Evolutionary conservation across 2,797 vertebrate species (phyloP).

Genomic region (Hippopotamyrus pictus): DNA sequence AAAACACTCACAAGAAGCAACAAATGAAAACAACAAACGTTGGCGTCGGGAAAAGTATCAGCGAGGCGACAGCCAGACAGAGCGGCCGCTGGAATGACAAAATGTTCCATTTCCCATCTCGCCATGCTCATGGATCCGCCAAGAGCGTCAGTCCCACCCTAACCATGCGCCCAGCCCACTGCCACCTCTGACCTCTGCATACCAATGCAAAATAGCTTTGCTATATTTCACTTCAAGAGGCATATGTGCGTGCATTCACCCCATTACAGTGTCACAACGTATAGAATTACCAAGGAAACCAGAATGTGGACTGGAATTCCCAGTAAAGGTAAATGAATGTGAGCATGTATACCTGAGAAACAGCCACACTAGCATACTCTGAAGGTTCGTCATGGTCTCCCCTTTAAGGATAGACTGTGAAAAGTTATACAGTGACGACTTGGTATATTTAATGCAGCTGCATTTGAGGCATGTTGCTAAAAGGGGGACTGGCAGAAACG

Average conservation of each 20-base stretch:
- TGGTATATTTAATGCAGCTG: not conserved
- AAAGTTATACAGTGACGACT: not conserved
- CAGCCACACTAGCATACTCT: not conserved
- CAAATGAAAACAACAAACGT: not conserved
- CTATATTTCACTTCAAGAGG: slow-evolving; percentile 33
- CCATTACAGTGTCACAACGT: slow-evolving; percentile 24
- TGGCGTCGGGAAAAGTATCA: not conserved
- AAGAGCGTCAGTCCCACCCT: slow-evolving; percentile 38
- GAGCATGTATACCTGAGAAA: not conserved
- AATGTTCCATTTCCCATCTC: slow-evolving; percentile 17
- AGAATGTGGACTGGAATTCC: not conserved
- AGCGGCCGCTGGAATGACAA: not conserved
- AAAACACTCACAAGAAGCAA: slow-evolving; percentile 9
- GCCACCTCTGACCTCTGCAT: slow-evolving; percentile 61
- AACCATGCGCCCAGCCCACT: slow-evolving; percentile 46
- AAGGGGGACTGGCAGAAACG: not conserved
- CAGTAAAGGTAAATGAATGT: not conserved
- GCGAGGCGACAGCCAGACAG: slow-evolving; percentile 22
- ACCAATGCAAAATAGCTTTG: slow-evolving; percentile 51
- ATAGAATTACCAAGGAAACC: not conserved
- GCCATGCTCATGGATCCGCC: not conserved
- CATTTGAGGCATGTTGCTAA: not conserved
- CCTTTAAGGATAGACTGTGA: not conserved
- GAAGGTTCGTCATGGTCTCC: not conserved
- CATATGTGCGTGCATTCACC: slow-evolving; percentile 12